Percentiles rank a stretch among this genome's conserved stretches.
phyloP scores from a whole-genome alignment of 2,797 vertebrate species.

The Myripristis jacobus region DNA sequence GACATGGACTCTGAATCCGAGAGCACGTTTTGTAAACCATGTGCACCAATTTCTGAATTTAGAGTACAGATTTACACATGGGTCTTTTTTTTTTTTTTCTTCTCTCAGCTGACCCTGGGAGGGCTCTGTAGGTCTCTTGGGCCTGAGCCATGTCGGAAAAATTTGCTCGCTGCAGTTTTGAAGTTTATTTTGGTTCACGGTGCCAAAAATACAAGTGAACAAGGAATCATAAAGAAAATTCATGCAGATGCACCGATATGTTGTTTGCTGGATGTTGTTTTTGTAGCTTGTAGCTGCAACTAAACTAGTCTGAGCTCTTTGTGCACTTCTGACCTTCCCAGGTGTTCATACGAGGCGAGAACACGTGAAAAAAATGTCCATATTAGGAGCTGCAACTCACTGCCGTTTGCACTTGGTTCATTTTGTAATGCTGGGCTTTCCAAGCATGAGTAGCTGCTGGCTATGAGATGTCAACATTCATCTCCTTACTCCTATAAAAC shows the following conservation, averaged over 20 bases:
- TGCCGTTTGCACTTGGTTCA: neutral
- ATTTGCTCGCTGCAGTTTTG: slow-evolving; percentile 7
- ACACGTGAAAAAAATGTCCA: neutral
- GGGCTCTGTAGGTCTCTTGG: no score
- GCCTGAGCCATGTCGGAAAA: neutral
- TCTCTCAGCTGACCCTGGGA: no score
- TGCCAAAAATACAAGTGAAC: slow-evolving; percentile 30
- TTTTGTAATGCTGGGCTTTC: neutral
- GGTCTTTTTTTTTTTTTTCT: no score
- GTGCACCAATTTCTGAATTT: no score
- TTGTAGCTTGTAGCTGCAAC: slow-evolving; percentile 13
- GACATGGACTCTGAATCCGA: no score
- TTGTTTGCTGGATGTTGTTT: slow-evolving; percentile 17
- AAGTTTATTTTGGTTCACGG: slow-evolving; percentile 15
- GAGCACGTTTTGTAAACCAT: no score
- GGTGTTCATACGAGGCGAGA: neutral
- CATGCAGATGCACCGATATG: slow-evolving; percentile 1
- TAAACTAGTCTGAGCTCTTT: no score
- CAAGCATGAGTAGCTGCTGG: neutral
- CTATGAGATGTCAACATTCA: neutral
- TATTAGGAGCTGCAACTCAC: no score
- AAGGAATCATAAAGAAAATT: slow-evolving; percentile 22
- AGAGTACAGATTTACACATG: no score
- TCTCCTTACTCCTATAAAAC: no score
- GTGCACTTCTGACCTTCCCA: neutral